phyloP scores from a whole-genome alignment of 2,113 vertebrate species.

The Chinchilla lanigera region DNA sequence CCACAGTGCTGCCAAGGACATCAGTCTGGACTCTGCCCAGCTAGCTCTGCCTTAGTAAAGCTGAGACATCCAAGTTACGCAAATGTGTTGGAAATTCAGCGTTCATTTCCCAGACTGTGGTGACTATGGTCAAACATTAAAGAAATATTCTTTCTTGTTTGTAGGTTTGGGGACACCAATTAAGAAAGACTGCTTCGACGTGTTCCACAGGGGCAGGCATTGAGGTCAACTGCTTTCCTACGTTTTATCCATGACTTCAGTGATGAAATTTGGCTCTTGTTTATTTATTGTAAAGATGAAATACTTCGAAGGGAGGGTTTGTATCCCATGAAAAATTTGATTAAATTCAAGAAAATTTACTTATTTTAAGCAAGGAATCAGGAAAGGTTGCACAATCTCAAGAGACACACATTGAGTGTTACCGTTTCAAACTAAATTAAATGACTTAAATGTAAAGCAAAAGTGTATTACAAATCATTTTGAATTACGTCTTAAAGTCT shows the following conservation, averaged over 20 bases:
- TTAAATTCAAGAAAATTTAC: conserved; percentile 53
- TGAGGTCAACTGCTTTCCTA: conserved; percentile 19
- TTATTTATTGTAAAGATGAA: conserved; percentile 59
- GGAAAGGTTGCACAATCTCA: neutral
- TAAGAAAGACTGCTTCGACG: neutral
- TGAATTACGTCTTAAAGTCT: conserved; percentile 24
- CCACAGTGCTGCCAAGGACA: neutral
- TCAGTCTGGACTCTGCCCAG: neutral
- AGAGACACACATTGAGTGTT: neutral
- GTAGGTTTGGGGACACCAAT: neutral
- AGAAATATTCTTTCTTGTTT: conserved; percentile 56
- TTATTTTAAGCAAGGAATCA: conserved; percentile 18
- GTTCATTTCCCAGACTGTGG: conserved; percentile 30
- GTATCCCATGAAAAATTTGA: conserved; percentile 37
- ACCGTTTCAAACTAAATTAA: conserved; percentile 39
- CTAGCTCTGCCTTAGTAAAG: neutral
- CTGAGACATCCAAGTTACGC: neutral
- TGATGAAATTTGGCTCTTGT: neutral
- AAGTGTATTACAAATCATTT: neutral
- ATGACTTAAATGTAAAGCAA: conserved; percentile 10
- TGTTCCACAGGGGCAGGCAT: neutral
- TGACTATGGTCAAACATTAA: neutral
- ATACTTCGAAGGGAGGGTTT: neutral
- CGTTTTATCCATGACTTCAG: conserved; percentile 23
- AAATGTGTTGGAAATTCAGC: neutral